Evolutionary conservation across 2,113 vertebrate species (phyloP).

Genomic region (Nothocercus julius): DNA sequence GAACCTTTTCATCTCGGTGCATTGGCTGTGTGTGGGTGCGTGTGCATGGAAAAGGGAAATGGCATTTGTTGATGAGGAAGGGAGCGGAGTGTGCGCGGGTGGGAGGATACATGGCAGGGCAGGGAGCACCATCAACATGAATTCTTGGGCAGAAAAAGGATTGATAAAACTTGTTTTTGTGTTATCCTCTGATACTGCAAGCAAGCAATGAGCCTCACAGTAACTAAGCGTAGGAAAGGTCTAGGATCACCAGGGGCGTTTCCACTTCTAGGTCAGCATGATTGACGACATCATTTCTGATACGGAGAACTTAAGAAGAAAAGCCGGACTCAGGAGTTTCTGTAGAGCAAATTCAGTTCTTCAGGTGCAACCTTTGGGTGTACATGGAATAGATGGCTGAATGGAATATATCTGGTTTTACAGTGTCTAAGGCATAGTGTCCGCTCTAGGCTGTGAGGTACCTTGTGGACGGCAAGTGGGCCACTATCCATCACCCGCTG

Average conservation of each 20-base stretch:
- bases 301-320: not conserved
- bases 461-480: not conserved
- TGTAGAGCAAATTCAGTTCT: not conserved
- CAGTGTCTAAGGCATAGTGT: fast-evolving
- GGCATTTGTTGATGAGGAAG: not conserved
- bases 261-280: not conserved
- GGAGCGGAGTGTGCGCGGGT: not conserved
- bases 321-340: not conserved
- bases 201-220: not conserved
- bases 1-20: not conserved
- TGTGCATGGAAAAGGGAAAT: not conserved
- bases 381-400: not conserved
- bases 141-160: not conserved
- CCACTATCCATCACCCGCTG: not conserved
- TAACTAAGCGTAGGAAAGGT: not conserved
- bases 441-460: not conserved
- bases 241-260: not conserved
- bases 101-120: not conserved
- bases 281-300: not conserved
- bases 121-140: not conserved
- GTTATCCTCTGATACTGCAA: not conserved
- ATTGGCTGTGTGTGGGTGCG: not conserved
- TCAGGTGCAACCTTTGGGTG: not conserved
- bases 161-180: not conserved
- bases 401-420: not conserved